These are phyloP conservation scores for Premnoplex brunnescens DNA, from an alignment of 2,797 vertebrate species.

Conservation along the genomic window DNA sequence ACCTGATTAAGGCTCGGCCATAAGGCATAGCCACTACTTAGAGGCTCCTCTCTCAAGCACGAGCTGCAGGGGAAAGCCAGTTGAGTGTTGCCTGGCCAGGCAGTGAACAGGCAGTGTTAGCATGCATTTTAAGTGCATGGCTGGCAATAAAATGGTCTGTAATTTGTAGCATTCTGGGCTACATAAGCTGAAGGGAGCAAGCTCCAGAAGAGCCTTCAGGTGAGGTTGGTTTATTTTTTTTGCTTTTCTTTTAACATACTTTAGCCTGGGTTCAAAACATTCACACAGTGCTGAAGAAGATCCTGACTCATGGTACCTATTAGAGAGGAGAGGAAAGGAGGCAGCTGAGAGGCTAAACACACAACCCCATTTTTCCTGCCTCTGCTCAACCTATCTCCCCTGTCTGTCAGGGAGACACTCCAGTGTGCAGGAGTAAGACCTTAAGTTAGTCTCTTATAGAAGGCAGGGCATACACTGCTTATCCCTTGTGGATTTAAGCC, in stretches of 20 bases:
- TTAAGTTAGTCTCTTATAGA: neutral
- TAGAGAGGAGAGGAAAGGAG: neutral
- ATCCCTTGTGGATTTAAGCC: neutral
- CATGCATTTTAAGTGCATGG: neutral
- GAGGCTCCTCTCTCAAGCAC: neutral
- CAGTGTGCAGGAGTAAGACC: neutral
- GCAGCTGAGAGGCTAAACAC: neutral
- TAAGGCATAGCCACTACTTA: neutral
- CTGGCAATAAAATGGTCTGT: neutral
- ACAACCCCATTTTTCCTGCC: accelerated
- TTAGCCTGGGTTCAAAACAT: neutral
- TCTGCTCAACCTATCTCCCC: neutral
- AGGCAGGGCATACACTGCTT: neutral
- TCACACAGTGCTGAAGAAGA: neutral
- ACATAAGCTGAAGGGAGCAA: neutral
- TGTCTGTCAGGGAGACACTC: neutral
- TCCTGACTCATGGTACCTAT: neutral
- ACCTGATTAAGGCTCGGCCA: neutral
- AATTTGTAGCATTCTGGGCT: neutral
- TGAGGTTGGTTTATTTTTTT: neutral
- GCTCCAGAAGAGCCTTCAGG: neutral
- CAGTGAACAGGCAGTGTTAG: neutral
- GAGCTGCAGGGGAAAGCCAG: neutral
- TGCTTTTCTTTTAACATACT: neutral
- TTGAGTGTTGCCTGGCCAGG: neutral